These are phyloP conservation scores for Bellardia bayeri DNA, from an alignment of 2,888 invertebrate genomes.

Conservation along the genomic window DNA sequence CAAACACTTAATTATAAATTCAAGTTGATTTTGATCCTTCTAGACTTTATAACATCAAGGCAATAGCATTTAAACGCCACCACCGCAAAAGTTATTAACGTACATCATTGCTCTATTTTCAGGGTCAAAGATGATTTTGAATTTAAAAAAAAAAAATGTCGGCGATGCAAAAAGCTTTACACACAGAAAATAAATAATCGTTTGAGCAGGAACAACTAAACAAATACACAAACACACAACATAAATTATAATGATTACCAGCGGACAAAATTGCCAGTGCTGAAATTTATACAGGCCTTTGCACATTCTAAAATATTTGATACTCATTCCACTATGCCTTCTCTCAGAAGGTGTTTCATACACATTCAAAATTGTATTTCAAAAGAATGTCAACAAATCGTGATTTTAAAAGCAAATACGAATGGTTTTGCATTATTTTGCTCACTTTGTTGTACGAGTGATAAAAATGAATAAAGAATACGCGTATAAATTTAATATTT, in stretches of 20 bases:
- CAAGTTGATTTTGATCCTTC: conserved; percentile 45
- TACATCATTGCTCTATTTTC: conserved; percentile 7
- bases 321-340: too few relatives aligned
- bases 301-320: too few relatives aligned
- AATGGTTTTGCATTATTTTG: too few relatives aligned
- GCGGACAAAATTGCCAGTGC: too few relatives aligned
- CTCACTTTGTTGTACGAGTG: too few relatives aligned
- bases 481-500: too few relatives aligned
- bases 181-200: conserved; percentile 18
- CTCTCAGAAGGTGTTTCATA: too few relatives aligned
- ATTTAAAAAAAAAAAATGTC: conserved; percentile 5
- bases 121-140: conserved; percentile 1
- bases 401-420: too few relatives aligned
- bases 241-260: conserved; percentile 1
- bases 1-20: conserved; percentile 58
- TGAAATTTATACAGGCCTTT: too few relatives aligned
- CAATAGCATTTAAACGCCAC: conserved; percentile 13
- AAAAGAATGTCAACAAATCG: too few relatives aligned
- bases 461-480: too few relatives aligned
- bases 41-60: conserved; percentile 4
- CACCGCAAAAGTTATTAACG: conserved; percentile 2
- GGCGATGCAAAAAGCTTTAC: background rate
- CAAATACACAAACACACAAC: background rate
- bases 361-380: too few relatives aligned
- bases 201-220: background rate